These are phyloP conservation scores for Ashinkailepas kermadecensis DNA, from an alignment of 2,888 invertebrate genomes.

Conservation along the genomic window DNA sequence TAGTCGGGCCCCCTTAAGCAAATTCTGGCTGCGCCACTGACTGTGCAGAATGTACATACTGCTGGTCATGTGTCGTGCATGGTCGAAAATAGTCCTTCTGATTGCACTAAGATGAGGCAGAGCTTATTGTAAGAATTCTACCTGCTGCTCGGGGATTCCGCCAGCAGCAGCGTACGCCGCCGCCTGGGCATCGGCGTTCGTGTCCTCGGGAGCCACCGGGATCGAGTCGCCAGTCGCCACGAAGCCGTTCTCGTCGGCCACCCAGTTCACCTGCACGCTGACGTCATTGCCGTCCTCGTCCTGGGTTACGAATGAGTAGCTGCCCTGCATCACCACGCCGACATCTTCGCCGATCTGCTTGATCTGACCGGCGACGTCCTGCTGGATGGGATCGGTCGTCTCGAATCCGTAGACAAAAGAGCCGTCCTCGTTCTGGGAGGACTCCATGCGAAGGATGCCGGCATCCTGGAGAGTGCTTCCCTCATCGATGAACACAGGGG, in stretches of 20 bases:
- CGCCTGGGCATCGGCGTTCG: not conserved
- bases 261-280: not conserved
- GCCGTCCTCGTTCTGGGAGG: not conserved
- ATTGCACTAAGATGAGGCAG: no score
- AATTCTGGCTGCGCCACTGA: no score
- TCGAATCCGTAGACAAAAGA: not conserved
- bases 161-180: not conserved
- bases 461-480: not conserved
- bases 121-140: no score
- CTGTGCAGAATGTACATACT: no score
- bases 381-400: not conserved
- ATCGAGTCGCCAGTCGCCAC: not conserved
- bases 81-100: no score
- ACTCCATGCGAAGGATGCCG: not conserved
- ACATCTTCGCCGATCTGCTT: not conserved
- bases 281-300: not conserved
- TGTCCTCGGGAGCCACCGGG: not conserved
- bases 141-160: not conserved
- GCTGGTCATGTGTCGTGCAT: no score
- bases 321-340: not conserved
- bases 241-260: not conserved
- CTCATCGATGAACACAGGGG: not conserved
- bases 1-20: no score
- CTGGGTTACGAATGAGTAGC: not conserved
- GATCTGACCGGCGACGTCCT: not conserved